Base-by-base conservation (phyloP, 2,113 vertebrate species). In the Oceanodroma tethys region DNA sequence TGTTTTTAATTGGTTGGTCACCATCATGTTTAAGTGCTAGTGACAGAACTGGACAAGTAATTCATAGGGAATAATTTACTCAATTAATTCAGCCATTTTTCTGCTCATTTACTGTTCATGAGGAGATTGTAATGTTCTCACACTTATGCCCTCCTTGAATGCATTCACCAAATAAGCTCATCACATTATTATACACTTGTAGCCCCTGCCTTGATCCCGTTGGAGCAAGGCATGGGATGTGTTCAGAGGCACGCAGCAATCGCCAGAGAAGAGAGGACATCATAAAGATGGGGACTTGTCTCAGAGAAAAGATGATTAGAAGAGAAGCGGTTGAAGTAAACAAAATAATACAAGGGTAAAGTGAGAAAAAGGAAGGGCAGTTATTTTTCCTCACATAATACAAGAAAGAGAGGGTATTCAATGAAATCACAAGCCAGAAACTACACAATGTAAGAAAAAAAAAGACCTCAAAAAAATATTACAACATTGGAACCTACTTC, bases 1-100 rank as follows among this genome's bases (percentile, higher is more conserved):
- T 34, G 12, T 56, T 82, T 95, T 93, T 91, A 91, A 90, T 92
- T 81, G 84, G 47, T 40, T 73, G 68, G 17, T 86, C 40, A 81
- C 32, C 47, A 45, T 76, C 81, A 81, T 32, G 10, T 82, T 73
- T 34, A 88, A 85, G 59, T 23, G n/a, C 20, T 55, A 89, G 17
- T 66, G 81, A 80, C 81, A 76, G 53, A 90, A 82, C 23, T 23
- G 73, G 70, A 27, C 45, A 66, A 94, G 42, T 91, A 95, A 93
- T 80, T 88, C 50, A 85, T 23, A 70, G 38, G 32, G 32, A 87
- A 87, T 80, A 62, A 95, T 82, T 91, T 76, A 45, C 50, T 72
- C 45, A 67, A 89, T 93, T 75, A 90, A 80, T 90, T 89, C 67
- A 72, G 42, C n/a, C 58, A 50, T 89, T 93, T 93, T 93, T 75